These are phyloP conservation scores for Gobionotothen gibberifrons DNA, from an alignment of 2,797 vertebrate genomes.

Conservation along the genomic window DNA sequence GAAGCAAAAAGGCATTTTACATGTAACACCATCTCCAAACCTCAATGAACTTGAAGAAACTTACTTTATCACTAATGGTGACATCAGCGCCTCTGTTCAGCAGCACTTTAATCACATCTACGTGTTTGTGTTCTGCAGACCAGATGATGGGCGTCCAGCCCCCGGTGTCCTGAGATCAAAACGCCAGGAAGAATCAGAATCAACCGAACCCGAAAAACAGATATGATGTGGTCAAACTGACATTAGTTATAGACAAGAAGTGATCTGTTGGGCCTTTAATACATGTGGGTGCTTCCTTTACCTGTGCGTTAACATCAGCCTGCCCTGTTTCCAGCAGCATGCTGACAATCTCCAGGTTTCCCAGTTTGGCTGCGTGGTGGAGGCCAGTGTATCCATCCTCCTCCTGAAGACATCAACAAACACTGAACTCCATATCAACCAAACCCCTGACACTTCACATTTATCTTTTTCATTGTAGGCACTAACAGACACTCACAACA, in stretches of 20 bases:
- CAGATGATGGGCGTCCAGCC: slow-evolving; percentile 97
- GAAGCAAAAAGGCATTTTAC: not conserved
- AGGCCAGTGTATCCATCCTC: slow-evolving; percentile 94
- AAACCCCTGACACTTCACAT: not conserved
- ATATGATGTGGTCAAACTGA: not conserved
- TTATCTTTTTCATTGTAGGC: not conserved
- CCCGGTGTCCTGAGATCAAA: slow-evolving; percentile 87
- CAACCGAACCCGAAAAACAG: not conserved
- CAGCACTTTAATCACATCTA: slow-evolving; percentile 89
- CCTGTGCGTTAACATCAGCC: slow-evolving; percentile 93
- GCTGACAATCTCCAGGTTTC: slow-evolving; percentile 89
- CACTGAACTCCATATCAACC: not conserved
- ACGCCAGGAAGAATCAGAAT: not conserved
- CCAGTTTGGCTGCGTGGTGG: slow-evolving; percentile 93
- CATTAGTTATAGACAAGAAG: not conserved
- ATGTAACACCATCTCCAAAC: not conserved
- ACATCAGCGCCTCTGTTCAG: slow-evolving; percentile 93
- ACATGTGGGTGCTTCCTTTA: slow-evolving; percentile 43
- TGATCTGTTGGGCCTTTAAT: not conserved
- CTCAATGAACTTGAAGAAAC: not conserved
- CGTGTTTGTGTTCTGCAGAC: slow-evolving; percentile 94
- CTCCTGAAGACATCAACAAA: slow-evolving; percentile 80
- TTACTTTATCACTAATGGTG: slow-evolving; percentile 91
- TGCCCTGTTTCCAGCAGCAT: slow-evolving; percentile 92
- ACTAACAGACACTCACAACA: slow-evolving; percentile 72